phyloP scores from a whole-genome alignment of 2,888 invertebrate species.

The Gymnosoma rotundatum region DNA sequence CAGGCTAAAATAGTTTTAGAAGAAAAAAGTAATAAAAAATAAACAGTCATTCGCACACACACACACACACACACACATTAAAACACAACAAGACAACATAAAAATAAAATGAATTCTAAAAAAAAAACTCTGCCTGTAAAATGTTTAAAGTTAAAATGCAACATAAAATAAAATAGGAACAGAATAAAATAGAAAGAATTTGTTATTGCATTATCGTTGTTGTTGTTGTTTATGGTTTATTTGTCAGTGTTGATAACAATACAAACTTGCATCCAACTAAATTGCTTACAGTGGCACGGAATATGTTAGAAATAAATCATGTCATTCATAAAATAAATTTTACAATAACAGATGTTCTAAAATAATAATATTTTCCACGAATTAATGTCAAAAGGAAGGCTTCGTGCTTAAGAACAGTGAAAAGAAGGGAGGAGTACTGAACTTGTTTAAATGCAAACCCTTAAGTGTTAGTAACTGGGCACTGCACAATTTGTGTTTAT shows the following conservation, averaged over 20 bases:
- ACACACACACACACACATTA: background rate
- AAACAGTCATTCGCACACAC: background rate
- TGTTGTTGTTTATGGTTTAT: constrained; percentile 8
- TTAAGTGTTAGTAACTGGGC: no score
- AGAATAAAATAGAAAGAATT: constrained; percentile 17
- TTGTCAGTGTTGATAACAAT: constrained; percentile 54
- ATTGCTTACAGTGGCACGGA: no score
- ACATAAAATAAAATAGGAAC: constrained; percentile 5
- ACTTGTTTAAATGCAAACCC: no score
- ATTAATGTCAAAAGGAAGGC: no score
- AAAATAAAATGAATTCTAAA: background rate
- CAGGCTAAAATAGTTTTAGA: constrained; percentile 61
- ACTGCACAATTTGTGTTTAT: no score
- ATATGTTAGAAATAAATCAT: no score
- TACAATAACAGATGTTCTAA: no score
- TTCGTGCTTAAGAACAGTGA: no score
- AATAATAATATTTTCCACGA: no score
- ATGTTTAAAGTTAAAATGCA: constrained; percentile 42
- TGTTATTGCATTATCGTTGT: constrained; percentile 15
- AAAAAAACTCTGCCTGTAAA: background rate
- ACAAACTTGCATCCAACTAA: background rate
- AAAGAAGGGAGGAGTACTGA: no score
- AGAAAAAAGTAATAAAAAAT: constrained; percentile 8
- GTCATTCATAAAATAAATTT: no score
- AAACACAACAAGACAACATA: constrained; percentile 6